A percentile compares a stretch with the other conserved stretches of the same genome.
phyloP scores from a whole-genome alignment of 2,888 invertebrate species.

The Cephus pygmeus region DNA sequence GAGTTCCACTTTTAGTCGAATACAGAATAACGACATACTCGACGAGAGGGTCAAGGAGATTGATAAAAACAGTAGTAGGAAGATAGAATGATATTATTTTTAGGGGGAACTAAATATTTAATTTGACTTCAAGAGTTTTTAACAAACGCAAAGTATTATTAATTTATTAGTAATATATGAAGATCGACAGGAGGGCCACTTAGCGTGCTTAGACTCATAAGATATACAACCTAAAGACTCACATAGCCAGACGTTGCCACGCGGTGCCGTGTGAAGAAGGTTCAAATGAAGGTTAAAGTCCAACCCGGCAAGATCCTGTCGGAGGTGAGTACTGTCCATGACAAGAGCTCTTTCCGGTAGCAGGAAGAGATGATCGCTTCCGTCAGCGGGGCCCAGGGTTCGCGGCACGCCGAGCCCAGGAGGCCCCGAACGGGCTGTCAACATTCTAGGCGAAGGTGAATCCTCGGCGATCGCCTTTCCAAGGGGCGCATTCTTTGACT shows the following conservation, averaged over 20 bases:
- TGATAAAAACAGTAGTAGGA: background rate
- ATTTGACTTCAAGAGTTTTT: background rate
- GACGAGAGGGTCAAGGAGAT: background rate
- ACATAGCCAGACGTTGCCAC: constrained; percentile 72
- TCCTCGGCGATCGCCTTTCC: constrained; percentile 7
- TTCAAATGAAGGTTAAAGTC: constrained; percentile 68
- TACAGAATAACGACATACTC: background rate
- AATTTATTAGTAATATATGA: background rate
- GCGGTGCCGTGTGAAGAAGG: constrained; percentile 69
- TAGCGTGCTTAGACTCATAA: background rate
- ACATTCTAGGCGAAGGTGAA: constrained; percentile 41
- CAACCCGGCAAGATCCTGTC: constrained; percentile 69
- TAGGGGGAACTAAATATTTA: background rate
- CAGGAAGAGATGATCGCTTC: constrained; percentile 70
- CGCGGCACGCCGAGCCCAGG: constrained; percentile 60
- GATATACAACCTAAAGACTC: constrained; percentile 52
- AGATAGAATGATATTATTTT: background rate
- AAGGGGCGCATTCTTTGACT: constrained; percentile 39
- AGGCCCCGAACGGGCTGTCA: constrained; percentile 58
- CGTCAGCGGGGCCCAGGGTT: constrained; percentile 66
- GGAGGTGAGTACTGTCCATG: constrained; percentile 69
- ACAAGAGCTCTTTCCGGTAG: constrained; percentile 69
- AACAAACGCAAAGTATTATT: background rate
- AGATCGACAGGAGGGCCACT: background rate
- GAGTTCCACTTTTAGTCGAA: background rate